phyloP scores from a whole-genome alignment of 2,888 invertebrate species.

The Dicyrtomina minuta region DNA sequence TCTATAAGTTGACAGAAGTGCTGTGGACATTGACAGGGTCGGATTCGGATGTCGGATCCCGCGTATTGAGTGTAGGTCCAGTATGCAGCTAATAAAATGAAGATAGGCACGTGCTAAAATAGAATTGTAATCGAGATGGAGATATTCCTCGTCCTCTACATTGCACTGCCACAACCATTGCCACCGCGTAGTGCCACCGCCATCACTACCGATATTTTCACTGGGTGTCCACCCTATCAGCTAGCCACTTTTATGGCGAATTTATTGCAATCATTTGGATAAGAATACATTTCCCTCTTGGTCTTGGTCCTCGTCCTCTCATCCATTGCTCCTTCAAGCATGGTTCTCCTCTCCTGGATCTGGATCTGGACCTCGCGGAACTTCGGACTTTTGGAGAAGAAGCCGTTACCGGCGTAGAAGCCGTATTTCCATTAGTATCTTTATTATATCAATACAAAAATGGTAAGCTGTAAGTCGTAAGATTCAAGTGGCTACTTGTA shows the following conservation, averaged over 20 bases:
- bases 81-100: slow-evolving; percentile 31
- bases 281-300: slow-evolving; percentile 29
- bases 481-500: neutral
- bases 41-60: too few relatives aligned
- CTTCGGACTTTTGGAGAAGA: too few relatives aligned
- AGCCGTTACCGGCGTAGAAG: neutral
- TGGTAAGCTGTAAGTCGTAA: too few relatives aligned
- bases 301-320: too few relatives aligned
- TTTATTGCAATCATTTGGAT: slow-evolving; percentile 44
- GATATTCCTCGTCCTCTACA: slow-evolving; percentile 20
- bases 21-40: neutral
- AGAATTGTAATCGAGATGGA: slow-evolving; percentile 37
- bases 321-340: neutral
- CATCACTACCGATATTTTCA: slow-evolving; percentile 2
- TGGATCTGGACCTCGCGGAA: too few relatives aligned
- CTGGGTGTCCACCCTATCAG: slow-evolving; percentile 5
- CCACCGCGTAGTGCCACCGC: neutral
- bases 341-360: neutral
- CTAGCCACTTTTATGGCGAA: slow-evolving; percentile 38
- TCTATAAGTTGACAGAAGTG: neutral
- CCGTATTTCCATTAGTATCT: too few relatives aligned
- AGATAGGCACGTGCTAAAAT: slow-evolving; percentile 43
- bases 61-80: neutral
- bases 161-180: too few relatives aligned
- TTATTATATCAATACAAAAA: too few relatives aligned